Evolutionary conservation across 2,888 invertebrate genomes (phyloP).

Genomic region (Mycalesis mineus): DNA sequence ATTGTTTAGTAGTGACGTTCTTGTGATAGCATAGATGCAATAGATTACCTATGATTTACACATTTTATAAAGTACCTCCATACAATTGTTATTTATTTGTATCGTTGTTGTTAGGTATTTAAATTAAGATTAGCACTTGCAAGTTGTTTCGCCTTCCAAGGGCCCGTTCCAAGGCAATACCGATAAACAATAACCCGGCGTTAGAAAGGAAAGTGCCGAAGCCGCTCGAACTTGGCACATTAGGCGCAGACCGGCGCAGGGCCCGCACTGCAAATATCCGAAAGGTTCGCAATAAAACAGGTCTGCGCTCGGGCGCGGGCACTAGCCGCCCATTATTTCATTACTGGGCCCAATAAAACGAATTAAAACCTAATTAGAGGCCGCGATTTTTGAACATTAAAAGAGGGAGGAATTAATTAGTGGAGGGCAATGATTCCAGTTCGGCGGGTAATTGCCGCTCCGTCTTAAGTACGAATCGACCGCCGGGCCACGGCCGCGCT

Average conservation of each 20-base stretch:
- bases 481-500: not conserved
- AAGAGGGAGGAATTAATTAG: constrained; percentile 76
- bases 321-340: constrained; percentile 57
- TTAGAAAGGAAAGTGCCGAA: constrained; percentile 19
- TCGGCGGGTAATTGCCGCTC: constrained; percentile 66
- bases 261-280: constrained; percentile 28
- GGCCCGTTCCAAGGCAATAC: not conserved
- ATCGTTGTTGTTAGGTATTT: not conserved
- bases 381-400: constrained; percentile 77
- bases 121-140: not conserved
- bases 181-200: constrained; percentile 2
- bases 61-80: too few relatives aligned
- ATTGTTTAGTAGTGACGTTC: too few relatives aligned
- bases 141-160: not conserved
- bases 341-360: constrained; percentile 73
- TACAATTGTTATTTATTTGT: too few relatives aligned
- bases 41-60: too few relatives aligned
- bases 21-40: too few relatives aligned
- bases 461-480: constrained; percentile 56
- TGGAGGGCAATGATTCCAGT: constrained; percentile 72
- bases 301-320: constrained; percentile 33
- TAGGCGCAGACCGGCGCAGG: constrained; percentile 25
- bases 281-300: constrained; percentile 45
- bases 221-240: constrained; percentile 26
- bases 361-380: constrained; percentile 78